Evolutionary conservation across 2,113 vertebrate species (phyloP).

Genomic region (Lepidothrix coronata): DNA sequence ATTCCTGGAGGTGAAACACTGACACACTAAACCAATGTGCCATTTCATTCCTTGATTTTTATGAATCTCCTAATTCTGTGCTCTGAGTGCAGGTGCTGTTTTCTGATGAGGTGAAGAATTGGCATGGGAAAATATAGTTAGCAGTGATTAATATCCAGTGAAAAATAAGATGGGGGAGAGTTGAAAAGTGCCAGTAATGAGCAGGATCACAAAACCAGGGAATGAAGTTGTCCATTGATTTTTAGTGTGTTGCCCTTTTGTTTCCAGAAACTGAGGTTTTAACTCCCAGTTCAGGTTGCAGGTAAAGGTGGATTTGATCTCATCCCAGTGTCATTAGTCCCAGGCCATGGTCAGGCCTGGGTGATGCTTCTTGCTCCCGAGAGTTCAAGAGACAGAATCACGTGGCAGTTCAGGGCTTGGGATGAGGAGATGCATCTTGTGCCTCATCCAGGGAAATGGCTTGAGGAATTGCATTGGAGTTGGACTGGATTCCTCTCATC

Average conservation of each 20-base stretch:
- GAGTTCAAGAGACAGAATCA: not conserved
- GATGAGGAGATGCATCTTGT: not conserved
- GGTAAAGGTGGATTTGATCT: not conserved
- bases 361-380: not conserved
- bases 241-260: conserved; percentile 22
- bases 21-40: conserved; percentile 17
- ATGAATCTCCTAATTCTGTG: conserved; percentile 43
- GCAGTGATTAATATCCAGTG: conserved; percentile 65
- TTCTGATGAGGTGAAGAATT: conserved; percentile 49
- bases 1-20: conserved; percentile 23
- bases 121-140: conserved; percentile 7
- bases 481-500: not conserved
- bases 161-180: conserved; percentile 29
- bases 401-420: not conserved
- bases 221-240: conserved; percentile 35
- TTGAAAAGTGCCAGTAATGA: conserved; percentile 20
- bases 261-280: not conserved
- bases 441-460: not conserved
- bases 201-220: conserved; percentile 24
- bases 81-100: conserved; percentile 42
- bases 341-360: not conserved
- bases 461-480: rapidly evolving
- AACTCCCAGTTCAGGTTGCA: not conserved
- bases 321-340: not conserved
- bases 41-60: conserved; percentile 38